These are phyloP conservation scores for Monopis laevigella DNA, from an alignment of 2,888 invertebrate genomes.

Conservation along the genomic window DNA sequence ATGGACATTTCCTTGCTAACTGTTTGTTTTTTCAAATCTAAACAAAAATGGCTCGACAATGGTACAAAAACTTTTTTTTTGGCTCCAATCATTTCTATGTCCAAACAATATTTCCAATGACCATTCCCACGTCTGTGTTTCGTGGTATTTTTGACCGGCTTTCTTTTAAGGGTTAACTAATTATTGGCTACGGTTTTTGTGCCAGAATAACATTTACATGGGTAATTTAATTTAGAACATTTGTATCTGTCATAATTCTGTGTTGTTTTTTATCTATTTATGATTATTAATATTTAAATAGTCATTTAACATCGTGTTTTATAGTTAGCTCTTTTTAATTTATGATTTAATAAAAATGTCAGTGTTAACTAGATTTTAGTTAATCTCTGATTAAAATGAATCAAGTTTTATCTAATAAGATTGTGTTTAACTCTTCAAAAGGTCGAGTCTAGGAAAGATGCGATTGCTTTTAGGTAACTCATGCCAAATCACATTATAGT, in stretches of 20 bases:
- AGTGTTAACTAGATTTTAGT: no score
- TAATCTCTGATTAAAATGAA: no score
- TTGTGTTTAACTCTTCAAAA: no score
- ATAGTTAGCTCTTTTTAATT: not conserved
- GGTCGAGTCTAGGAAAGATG: no score
- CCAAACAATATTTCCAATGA: conserved; percentile 26
- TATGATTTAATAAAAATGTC: no score
- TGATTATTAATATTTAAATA: no score
- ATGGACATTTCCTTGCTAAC: no score
- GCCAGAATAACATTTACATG: conserved; percentile 8
- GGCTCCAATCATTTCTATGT: conserved; percentile 21
- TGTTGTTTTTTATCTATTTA: not conserved
- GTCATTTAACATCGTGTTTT: no score
- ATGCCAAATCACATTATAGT: no score
- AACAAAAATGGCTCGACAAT: not conserved
- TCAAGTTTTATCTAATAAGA: no score
- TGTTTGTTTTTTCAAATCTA: not conserved
- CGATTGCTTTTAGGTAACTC: no score
- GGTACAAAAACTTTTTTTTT: not conserved
- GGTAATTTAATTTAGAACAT: conserved; percentile 8
- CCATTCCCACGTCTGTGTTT: conserved; percentile 43
- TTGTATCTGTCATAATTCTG: not conserved
- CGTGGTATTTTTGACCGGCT: conserved; percentile 10
- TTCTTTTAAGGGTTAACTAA: conserved; percentile 12
- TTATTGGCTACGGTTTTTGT: conserved; percentile 11